Evolutionary conservation across 2,113 vertebrate genomes (phyloP).

Genomic region (Brachypodius melanocephalos): DNA sequence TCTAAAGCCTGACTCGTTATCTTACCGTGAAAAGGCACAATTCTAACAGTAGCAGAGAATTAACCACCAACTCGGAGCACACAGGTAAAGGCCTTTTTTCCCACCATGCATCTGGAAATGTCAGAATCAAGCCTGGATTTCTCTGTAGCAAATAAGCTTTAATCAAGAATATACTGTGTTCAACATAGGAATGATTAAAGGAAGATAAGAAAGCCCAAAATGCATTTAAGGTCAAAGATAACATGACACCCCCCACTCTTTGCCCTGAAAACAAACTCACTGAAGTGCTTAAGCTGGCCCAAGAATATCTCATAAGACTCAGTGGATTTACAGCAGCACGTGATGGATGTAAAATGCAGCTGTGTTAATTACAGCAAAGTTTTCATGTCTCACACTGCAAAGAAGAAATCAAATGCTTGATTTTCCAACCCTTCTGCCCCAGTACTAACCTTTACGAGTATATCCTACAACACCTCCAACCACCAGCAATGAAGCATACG

Average conservation of each 20-base stretch:
- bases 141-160: neutral
- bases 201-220: neutral
- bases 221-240: neutral
- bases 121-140: neutral
- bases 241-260: neutral
- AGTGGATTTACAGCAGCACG: neutral
- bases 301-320: neutral
- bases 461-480: slow-evolving; percentile 87
- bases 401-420: neutral
- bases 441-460: slow-evolving; percentile 82
- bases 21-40: neutral
- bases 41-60: neutral
- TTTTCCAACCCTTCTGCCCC: neutral
- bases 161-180: neutral
- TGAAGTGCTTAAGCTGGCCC: neutral
- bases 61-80: neutral
- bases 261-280: neutral
- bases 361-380: neutral
- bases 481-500: slow-evolving; percentile 82
- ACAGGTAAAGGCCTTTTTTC: neutral
- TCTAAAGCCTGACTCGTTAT: neutral
- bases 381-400: neutral
- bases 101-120: neutral
- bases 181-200: neutral
- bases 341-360: neutral